phyloP scores from a whole-genome alignment of 2,113 vertebrate genomes.

The Lophura nycthemera region DNA sequence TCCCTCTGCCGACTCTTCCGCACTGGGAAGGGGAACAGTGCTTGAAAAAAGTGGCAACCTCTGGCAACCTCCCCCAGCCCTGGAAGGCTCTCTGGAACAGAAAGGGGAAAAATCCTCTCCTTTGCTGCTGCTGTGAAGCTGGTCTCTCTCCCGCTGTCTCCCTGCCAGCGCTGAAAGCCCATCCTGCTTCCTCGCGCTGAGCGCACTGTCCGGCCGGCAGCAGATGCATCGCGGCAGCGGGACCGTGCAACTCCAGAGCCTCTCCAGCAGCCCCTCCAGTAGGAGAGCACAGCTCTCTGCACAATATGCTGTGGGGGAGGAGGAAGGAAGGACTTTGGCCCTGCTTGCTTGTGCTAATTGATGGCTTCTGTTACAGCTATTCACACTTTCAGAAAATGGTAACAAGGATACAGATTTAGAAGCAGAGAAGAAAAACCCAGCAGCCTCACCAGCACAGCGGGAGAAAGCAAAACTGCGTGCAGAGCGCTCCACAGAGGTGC shows the following conservation, averaged over 20 bases:
- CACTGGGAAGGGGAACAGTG: background rate
- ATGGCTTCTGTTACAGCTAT: slow-evolving; percentile 79
- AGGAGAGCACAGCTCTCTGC: slow-evolving; percentile 59
- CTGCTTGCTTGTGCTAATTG: slow-evolving; percentile 78
- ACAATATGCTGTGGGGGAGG: slow-evolving; percentile 61
- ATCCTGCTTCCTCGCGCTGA: background rate
- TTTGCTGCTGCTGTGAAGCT: slow-evolving; percentile 55
- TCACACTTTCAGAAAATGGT: slow-evolving; percentile 74
- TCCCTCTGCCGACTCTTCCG: slow-evolving; percentile 49
- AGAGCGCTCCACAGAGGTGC: background rate
- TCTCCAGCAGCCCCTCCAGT: slow-evolving; percentile 56
- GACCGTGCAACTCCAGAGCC: slow-evolving; percentile 61
- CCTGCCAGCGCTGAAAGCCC: slow-evolving; percentile 38
- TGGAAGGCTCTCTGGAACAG: slow-evolving; percentile 75
- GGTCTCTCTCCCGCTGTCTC: slow-evolving; percentile 36
- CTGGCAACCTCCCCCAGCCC: slow-evolving; percentile 69
- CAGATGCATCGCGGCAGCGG: slow-evolving; percentile 54
- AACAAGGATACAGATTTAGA: slow-evolving; percentile 50
- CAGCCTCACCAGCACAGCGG: background rate
- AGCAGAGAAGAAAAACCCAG: slow-evolving; percentile 52
- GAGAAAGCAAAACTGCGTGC: background rate
- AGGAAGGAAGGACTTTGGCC: slow-evolving; percentile 73
- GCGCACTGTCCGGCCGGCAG: slow-evolving; percentile 39
- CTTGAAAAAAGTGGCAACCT: slow-evolving; percentile 30
- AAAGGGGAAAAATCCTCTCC: slow-evolving; percentile 28